These are phyloP conservation scores for Melanotus villosus DNA, from an alignment of 2,888 invertebrate species.

Conservation along the genomic window DNA sequence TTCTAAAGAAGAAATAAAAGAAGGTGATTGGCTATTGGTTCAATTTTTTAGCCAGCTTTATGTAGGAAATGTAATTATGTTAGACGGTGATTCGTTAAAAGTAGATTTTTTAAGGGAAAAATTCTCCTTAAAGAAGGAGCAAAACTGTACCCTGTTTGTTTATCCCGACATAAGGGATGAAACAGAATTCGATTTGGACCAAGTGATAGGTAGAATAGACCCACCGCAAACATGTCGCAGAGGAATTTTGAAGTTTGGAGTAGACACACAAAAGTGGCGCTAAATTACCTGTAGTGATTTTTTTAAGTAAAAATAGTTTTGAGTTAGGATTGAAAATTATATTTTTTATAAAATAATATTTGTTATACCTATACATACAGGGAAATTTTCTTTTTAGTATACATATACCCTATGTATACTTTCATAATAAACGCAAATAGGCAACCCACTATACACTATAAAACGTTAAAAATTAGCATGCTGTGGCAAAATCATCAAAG, in stretches of 20 bases:
- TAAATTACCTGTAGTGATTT: conserved; percentile 4
- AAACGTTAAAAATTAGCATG: no score
- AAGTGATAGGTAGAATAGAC: background rate
- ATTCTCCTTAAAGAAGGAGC: background rate
- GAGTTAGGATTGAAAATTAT: no score
- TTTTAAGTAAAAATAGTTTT: no score
- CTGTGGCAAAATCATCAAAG: no score
- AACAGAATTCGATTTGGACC: background rate
- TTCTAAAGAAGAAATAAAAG: background rate
- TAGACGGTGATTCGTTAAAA: background rate
- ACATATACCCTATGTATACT: no score
- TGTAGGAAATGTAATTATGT: background rate
- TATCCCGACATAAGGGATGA: background rate
- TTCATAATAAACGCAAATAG: no score
- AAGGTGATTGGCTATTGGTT: background rate
- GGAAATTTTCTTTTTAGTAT: no score
- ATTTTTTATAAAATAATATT: no score
- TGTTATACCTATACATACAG: no score
- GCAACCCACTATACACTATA: no score
- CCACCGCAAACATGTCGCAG: background rate
- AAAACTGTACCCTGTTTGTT: background rate
- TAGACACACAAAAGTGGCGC: background rate
- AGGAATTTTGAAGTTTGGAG: background rate
- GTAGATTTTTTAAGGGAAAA: background rate
- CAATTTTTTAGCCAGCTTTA: conserved; percentile 1